Evolutionary conservation across 2,113 vertebrate species (phyloP), one percentile per base, ranked within the genome.

Genomic region (Merops nubicus): DNA sequence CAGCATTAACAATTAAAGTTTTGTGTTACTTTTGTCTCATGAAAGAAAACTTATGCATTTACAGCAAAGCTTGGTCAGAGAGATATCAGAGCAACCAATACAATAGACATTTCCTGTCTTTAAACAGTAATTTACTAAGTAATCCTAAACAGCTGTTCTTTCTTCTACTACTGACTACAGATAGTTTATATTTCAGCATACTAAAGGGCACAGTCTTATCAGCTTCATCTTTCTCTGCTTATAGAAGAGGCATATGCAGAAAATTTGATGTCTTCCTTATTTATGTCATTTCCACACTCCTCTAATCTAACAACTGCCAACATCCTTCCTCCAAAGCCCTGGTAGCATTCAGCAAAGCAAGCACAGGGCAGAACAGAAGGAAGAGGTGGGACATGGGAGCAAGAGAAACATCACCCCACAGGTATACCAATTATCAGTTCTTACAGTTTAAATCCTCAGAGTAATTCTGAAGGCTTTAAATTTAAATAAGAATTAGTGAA

Each of bases 131-230:
- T 84, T 79, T 83, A 88, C 85, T 85, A 56, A 93, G 56, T 68
- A 86, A 86, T 20, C 33, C 17, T 74, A n/a, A 95, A 83, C 26
- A 70, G 25, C 42, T 79, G 13, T 59, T 91, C 48, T 43, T 93
- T 65, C 36, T 96, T 79, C 42, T 80, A 2, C 31, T 51, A 31
- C 40, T 77, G 28, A 54, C 57, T 67, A 69, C 8, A 16, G 40
- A 77, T 13, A 67, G 19, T 47, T 91, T 36, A 9, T 40, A 79
- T 48, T 74, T 83, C 84, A 85, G 42, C 50, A 76, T n/a, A 26
- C 5, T 67, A 26, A 73, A 84, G 21, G 34, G 15, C 17, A 72
- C 8, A n/a, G 20, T 62, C 80, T 73, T 29, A 83, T 34, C 70
- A 94, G n/a, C 38, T 67, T 91, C 3, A 2, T 76, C 47, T 62